These are phyloP conservation scores for Oncorhynchus keta DNA, from an alignment of 2,113 vertebrate genomes.

Conservation along the genomic window DNA sequence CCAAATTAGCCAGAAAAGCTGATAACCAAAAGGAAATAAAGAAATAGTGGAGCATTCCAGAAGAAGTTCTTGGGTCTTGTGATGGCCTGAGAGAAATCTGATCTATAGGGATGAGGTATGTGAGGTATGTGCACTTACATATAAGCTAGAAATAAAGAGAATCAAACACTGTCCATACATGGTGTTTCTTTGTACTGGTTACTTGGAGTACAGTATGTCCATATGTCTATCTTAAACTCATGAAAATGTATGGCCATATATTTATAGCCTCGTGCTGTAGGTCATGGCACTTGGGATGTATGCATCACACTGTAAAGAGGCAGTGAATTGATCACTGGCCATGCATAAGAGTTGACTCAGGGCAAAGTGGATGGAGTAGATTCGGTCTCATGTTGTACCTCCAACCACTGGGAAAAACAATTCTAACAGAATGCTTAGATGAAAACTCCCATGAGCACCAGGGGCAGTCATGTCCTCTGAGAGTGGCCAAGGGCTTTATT, in stretches of 20 bases:
- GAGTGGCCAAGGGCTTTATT: conserved; percentile 57
- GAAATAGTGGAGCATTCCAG: conserved; percentile 11
- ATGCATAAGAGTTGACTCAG: conserved; percentile 33
- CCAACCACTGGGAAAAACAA: conserved; percentile 52
- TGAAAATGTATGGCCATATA: conserved; percentile 49
- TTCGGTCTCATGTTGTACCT: conserved; percentile 39
- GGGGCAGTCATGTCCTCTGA: conserved; percentile 62
- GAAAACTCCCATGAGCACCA: conserved; percentile 51
- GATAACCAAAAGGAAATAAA: conserved; percentile 12
- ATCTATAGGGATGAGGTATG: neutral
- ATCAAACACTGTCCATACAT: neutral
- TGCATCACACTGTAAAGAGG: conserved; percentile 43
- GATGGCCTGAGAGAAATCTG: neutral
- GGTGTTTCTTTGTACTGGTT: conserved; percentile 17
- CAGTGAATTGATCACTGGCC: conserved; percentile 50
- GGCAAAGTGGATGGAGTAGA: conserved; percentile 27
- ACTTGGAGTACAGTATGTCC: conserved; percentile 11
- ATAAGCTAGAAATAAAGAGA: conserved; percentile 3
- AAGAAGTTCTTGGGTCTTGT: conserved; percentile 6
- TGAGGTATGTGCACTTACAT: neutral
- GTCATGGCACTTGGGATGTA: conserved; percentile 39
- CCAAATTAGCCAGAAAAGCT: neutral
- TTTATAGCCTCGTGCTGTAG: conserved; percentile 43
- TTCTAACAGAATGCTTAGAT: conserved; percentile 47
- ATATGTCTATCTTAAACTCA: conserved; percentile 44